Conservation (phyloP, 2,888 invertebrate species). For the Eupithecia vulgata region DNA sequence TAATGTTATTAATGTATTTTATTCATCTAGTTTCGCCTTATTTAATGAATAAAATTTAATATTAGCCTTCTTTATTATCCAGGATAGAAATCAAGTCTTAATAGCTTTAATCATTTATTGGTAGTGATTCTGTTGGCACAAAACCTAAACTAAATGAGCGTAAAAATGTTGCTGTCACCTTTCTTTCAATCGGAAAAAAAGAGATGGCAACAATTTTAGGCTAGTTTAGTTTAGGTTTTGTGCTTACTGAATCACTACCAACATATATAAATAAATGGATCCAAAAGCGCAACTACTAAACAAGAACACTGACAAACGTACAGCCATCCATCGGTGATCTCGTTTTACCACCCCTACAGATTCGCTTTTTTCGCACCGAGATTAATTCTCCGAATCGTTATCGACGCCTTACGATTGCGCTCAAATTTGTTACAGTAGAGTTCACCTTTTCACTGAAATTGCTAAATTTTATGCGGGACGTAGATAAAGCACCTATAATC, state of each 20-base stretch:
- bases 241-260: too few species aligned
- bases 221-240: too few species aligned
- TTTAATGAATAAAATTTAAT: too few species aligned
- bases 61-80: background rate
- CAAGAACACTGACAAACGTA: conserved; percentile 62
- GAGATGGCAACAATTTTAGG: too few species aligned
- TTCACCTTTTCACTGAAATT: conserved; percentile 82
- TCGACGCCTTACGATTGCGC: conserved; percentile 80
- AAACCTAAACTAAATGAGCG: too few species aligned
- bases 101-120: conserved; percentile 29
- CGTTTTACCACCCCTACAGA: conserved; percentile 59
- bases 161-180: too few species aligned
- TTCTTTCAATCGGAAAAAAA: too few species aligned
- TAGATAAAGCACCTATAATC: conserved; percentile 82
- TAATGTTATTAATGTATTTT: background rate
- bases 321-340: conserved; percentile 61
- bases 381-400: conserved; percentile 81
- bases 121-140: too few species aligned
- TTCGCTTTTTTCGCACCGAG: conserved; percentile 70
- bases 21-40: too few species aligned
- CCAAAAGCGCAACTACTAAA: conserved; percentile 56
- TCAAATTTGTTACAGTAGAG: conserved; percentile 81
- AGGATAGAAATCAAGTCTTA: background rate
- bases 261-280: conserved; percentile 53
- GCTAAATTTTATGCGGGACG: conserved; percentile 78